Base-by-base conservation (phyloP, 2,113 vertebrate species). In the Cyprinodon variegatus region DNA sequence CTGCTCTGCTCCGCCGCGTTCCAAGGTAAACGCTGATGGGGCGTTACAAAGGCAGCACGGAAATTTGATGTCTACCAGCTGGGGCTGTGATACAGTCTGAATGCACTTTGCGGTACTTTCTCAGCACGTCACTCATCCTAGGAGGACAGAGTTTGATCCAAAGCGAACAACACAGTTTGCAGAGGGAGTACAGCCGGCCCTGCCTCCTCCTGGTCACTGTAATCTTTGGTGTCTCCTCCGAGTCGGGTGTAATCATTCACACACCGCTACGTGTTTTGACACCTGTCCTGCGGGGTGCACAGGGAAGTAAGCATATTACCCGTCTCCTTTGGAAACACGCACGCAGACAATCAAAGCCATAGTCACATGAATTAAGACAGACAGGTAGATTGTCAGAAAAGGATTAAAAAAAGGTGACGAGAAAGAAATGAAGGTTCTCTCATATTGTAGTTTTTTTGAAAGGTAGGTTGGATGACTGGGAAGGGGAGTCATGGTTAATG, bases 311-410 rank as follows among this genome's bases (percentile, higher is more conserved):
- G 89, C 81, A 72, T 84, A 86, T 89, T 91, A 86, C 73, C 66
- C 37, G 72, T 63, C 65, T 84, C 53, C 86, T 79, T 88, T 75
- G 73, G 78, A 86, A 88, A 88, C 61, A 77, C 79, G 83, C 82
- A 83, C 82, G 71, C 65, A 86, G 81, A 84, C 84, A 88, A 90
- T 93, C 83, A 91, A 83, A 86, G 84, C 82, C 74, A 89, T 91
- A 90, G 81, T 88, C 83, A 88, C 84, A 63, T 77, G 83, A 93
- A 93, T 90, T 81, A 82, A 91, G 91, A 91, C 91, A 86, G 93
- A 89, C 90, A 92, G 91, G 87, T 89, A 83, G 91, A 90, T 91
- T 92, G 92, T 93, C 91, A 91, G 83, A 81, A 64, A 89, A 61
- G 79, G 89, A 90, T 91, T 92, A 89, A 89, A 89, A 90, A 91